Evolutionary conservation across 2,797 vertebrate genomes (phyloP).

Genomic region (Gymnodraco acuticeps): DNA sequence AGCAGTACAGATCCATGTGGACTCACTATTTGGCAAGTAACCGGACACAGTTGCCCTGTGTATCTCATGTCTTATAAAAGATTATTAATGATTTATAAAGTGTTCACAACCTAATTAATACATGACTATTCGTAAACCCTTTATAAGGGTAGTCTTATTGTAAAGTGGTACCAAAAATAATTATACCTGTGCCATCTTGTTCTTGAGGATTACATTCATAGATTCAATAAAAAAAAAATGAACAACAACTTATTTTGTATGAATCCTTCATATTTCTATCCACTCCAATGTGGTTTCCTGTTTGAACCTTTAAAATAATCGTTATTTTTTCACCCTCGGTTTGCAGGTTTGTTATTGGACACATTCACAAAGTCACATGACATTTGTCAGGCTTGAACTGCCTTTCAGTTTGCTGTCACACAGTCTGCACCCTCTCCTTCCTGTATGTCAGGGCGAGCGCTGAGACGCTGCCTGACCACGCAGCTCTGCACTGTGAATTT

Average conservation of each 20-base stretch:
- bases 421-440: constrained; percentile 69
- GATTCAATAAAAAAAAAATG: too few species aligned
- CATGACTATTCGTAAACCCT: too few species aligned
- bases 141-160: too few species aligned
- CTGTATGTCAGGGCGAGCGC: constrained; percentile 68
- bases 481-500: constrained; percentile 78
- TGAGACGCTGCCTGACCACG: constrained; percentile 69
- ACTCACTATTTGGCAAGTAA: too few species aligned
- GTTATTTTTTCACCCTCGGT: constrained; percentile 29
- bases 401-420: constrained; percentile 74
- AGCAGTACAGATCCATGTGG: too few species aligned
- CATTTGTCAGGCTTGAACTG: constrained; percentile 78
- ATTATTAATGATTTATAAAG: too few species aligned
- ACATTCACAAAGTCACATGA: constrained; percentile 80
- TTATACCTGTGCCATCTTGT: too few species aligned
- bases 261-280: not conserved
- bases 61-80: too few species aligned
- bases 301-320: constrained; percentile 34
- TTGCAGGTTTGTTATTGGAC: constrained; percentile 73
- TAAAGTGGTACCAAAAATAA: too few species aligned
- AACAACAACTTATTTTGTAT: not conserved
- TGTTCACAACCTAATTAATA: too few species aligned
- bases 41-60: too few species aligned
- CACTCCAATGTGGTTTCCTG: not conserved
- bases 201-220: too few species aligned